Base-by-base conservation (phyloP, 2,888 invertebrate genomes). In the Megalurothrips usitatus region DNA sequence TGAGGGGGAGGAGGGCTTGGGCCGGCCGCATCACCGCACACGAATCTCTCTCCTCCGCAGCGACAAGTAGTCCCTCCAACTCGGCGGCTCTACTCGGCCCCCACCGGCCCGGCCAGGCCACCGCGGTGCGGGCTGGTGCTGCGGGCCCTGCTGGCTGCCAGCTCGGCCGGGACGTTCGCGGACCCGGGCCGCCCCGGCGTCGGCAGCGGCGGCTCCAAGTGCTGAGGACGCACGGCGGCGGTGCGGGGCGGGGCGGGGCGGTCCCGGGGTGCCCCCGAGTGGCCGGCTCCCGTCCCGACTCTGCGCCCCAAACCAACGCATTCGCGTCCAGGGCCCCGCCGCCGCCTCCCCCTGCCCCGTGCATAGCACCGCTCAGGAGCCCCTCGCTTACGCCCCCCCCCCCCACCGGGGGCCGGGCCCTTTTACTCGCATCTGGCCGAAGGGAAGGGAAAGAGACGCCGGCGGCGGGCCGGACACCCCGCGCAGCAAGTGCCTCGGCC, bases 131-230 rank as follows among this genome's bases (percentile, higher is more conserved):
- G 86, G 84, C 84, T 85, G 87, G 87, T 88, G 88, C 68, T 75
- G 87, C 86, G 88, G 87, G 88, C 88, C 87, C 87, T 88, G 88
- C 88, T 88, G 89, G 89, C 87, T 75, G 68, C 68, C 68, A 75
- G 68, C 68, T 47, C 49, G 58, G 28, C 28, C 48, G 81, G 82
- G 81, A 79, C 63, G 82, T 79, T n/a, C 63, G 81, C 68, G 80
- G 49, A 19, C 17, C 19, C 43, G 58, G 58, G 43, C 49, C 52
- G 23, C 47, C 28, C 26, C 68, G 23, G 68, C 68, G 68, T 75
- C 68, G 68, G 17, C 34, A n/a, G 17, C 58, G 58, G 68, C 26
- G 26, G 68, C 68, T 75, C 68, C 68, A 75, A 75, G 68, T 75
- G 68, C 26, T 26, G 68, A 75, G 68, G 68, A 75, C 68, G 68